Evolutionary conservation across 2,797 vertebrate species (phyloP), one percentile per base, ranked within the genome.

Genomic region (Pangasius larnaudii): DNA sequence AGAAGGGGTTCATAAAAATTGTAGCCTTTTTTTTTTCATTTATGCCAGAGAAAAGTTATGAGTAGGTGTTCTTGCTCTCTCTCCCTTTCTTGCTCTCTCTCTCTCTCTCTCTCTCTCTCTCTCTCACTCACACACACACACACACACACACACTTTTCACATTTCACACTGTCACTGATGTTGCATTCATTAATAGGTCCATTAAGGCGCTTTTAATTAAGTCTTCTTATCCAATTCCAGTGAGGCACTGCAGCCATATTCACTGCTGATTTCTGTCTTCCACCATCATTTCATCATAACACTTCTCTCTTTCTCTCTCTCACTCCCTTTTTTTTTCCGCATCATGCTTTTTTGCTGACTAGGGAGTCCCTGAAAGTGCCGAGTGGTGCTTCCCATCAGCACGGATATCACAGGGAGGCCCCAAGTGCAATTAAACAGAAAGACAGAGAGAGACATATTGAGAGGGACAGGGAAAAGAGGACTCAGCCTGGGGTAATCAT

Each of bases 161-260:
- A 84, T 67, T 65, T 39, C 10, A 14, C 61, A 71, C 46, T 58
- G 56, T 82, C 79, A 88, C 56, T 79, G 83, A 89, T 85, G 87
- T 84, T 88, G 78, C 78, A 80, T 86, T 95, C 92, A 93, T 95
- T 95, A 95, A 91, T 89, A 93, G 86, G 90, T 94, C 89, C 93
- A 95, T 95, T 95, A 95, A 93, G 93, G 93, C 88, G 81, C 90
- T 92, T 93, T 94, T 95, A 95, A 96, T 95, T 94, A 95, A 90
- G 90, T 91, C 91, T 92, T 91, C 91, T 94, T 93, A 94, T 94
- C 93, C 84, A 83, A 63, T 91, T 91, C 89, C 86, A 87, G 88
- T 89, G 82, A 92, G 92, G 90, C 87, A 65, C 59, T 82, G 19
- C 84, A 84, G 39, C 86, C 86, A 89, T 88, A 87, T 72, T 46